These are phyloP conservation scores for Mamestra configurata DNA, from an alignment of 1,140 invertebrate genomes.

Conservation along the genomic window DNA sequence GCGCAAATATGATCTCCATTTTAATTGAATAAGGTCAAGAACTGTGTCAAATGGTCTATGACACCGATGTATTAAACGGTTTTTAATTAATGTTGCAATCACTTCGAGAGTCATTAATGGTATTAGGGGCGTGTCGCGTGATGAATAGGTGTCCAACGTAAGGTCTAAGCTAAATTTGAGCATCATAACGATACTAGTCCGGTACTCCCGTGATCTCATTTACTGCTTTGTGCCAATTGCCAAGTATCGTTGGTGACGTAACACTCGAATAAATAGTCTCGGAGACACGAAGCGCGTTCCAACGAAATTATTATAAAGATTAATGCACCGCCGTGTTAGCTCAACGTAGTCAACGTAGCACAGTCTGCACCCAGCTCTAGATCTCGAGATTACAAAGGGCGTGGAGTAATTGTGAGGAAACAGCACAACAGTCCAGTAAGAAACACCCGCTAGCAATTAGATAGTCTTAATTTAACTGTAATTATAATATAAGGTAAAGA, in stretches of 20 bases:
- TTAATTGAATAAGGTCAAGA: slow-evolving; percentile 38
- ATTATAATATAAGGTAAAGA: slow-evolving; percentile 86
- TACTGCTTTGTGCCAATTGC: slow-evolving; percentile 48
- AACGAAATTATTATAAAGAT: slow-evolving; percentile 44
- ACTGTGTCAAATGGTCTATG: slow-evolving; percentile 27
- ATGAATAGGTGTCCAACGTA: slow-evolving; percentile 28
- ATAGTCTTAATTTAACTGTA: slow-evolving; percentile 87
- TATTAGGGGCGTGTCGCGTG: slow-evolving; percentile 1
- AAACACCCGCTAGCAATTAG: slow-evolving; percentile 86
- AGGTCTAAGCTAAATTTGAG: slow-evolving; percentile 45
- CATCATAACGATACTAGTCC: slow-evolving; percentile 46
- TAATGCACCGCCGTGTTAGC: slow-evolving; percentile 52
- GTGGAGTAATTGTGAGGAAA: slow-evolving; percentile 71
- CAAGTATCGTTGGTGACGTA: slow-evolving; percentile 44
- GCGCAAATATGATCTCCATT: slow-evolving; percentile 46
- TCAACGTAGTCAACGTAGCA: slow-evolving; percentile 59
- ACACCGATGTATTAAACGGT: slow-evolving; percentile 21
- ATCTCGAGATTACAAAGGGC: slow-evolving; percentile 72
- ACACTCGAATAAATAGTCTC: slow-evolving; percentile 45
- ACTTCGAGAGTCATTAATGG: not conserved
- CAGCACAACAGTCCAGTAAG: slow-evolving; percentile 82
- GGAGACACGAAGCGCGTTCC: slow-evolving; percentile 50
- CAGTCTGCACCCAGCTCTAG: slow-evolving; percentile 55
- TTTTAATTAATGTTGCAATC: slow-evolving; percentile 33
- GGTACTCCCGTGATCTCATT: slow-evolving; percentile 50